Percentiles rank a stretch among this genome's conserved stretches.
These are phyloP conservation scores for Plutella xylostella DNA, from an alignment of 2,888 invertebrate genomes.

Conservation along the genomic window DNA sequence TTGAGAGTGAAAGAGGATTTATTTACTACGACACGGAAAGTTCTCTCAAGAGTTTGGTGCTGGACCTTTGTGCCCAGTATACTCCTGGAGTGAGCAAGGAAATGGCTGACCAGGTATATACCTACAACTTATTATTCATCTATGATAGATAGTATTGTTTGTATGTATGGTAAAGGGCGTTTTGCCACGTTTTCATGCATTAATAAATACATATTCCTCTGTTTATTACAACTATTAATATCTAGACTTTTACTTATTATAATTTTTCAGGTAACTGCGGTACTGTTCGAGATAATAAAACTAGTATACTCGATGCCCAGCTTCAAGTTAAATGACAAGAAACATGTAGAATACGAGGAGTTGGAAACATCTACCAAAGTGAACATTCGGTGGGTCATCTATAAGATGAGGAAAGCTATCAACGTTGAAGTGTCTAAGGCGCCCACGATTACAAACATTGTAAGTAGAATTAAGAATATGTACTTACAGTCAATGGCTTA, in stretches of 20 bases:
- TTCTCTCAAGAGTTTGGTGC: slow-evolving; percentile 73
- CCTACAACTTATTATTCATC: background rate
- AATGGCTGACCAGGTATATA: slow-evolving; percentile 76
- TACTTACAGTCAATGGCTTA: too few relatives aligned
- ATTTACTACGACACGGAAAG: slow-evolving; percentile 73
- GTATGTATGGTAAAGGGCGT: too few relatives aligned
- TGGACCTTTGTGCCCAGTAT: slow-evolving; percentile 83
- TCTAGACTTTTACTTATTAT: background rate
- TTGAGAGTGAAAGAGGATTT: slow-evolving; percentile 60
- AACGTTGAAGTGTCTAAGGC: slow-evolving; percentile 83
- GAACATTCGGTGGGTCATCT: slow-evolving; percentile 80
- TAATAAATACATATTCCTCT: too few relatives aligned
- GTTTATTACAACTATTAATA: too few relatives aligned
- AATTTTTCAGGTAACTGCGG: slow-evolving; percentile 57
- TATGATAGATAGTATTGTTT: too few relatives aligned
- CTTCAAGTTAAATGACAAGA: slow-evolving; percentile 34
- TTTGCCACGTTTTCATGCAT: too few relatives aligned
- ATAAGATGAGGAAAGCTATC: slow-evolving; percentile 79
- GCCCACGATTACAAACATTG: slow-evolving; percentile 76
- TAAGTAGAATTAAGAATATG: slow-evolving; percentile 45
- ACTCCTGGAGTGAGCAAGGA: slow-evolving; percentile 76
- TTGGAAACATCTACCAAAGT: slow-evolving; percentile 57
- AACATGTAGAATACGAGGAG: slow-evolving; percentile 33
- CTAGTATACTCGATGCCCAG: slow-evolving; percentile 52
- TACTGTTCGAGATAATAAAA: slow-evolving; percentile 59